Evolutionary conservation across 2,888 invertebrate species (phyloP), one percentile per base, ranked within the genome.

Genomic region (Tetragonisca angustula): DNA sequence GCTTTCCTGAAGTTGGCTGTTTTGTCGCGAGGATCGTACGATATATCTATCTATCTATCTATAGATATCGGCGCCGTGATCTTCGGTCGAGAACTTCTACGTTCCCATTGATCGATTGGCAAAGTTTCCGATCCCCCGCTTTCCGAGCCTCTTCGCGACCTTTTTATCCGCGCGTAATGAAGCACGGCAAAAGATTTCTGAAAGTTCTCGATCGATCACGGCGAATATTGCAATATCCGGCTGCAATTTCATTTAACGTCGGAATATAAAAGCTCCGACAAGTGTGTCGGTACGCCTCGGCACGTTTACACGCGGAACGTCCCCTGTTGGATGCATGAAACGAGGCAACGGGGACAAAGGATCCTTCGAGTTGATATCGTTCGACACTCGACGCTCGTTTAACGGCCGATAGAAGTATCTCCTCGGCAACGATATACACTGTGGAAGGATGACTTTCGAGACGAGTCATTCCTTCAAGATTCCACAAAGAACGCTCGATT

Each of bases 401-500:
- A 32, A 80, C 59, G 27, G 43, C 19, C 67, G 24, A 56, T 52
- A 13, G 36, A 80, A 71, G 80, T 65, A 59, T 27, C 75, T 24
- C 9, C 36, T 70, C 59, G 65, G 50, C 71, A 75, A 75, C 56
- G 61, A 24, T 32, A 24, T 54, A 80, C 2, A 27, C 27, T 27
- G 65, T 49, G 49, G 32, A 36, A 49, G 36, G 70, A 74, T 79
- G 74, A 82, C 79, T 73, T 61, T 72, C 52, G 49, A 54, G 65
- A 79, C 73, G 81, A 69, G 67, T 69, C 32, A 79, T 50, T 49
- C 65, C 64, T 27, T 32, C n/a, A 27, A 15, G 70, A 36, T 17
- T n/a, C 61, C 75, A 59, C 71, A 75, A 80, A 75, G 81, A 67
- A 32, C 67, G 27, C 36, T 21, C 79, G 56, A 56, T 62, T 68